These are phyloP conservation scores for Enteromius mattozi DNA, from an alignment of 2,797 vertebrate species.

Conservation along the genomic window DNA sequence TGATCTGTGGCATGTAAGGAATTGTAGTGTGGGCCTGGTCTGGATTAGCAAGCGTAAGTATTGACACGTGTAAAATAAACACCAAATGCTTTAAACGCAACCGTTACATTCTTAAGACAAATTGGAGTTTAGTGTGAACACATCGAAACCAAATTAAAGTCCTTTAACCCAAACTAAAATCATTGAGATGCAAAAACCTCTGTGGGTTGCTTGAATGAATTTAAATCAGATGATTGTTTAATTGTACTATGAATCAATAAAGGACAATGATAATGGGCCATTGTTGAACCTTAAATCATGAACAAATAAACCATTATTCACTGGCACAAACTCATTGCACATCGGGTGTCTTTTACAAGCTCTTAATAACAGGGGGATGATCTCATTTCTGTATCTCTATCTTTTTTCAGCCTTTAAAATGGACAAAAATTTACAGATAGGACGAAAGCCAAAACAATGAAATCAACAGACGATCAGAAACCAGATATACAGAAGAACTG, in stretches of 20 bases:
- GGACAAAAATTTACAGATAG: slow-evolving; percentile 38
- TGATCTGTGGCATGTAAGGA: slow-evolving; percentile 5
- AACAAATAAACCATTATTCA: slow-evolving; percentile 2
- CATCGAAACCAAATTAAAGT: not conserved
- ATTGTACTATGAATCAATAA: slow-evolving; percentile 17
- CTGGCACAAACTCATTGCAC: slow-evolving; percentile 48
- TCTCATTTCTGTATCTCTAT: slow-evolving; percentile 51
- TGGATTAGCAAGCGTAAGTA: not conserved
- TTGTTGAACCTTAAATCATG: slow-evolving; percentile 1
- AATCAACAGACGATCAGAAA: slow-evolving; percentile 56
- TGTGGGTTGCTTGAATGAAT: not conserved
- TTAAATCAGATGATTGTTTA: not conserved
- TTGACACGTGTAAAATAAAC: slow-evolving; percentile 33
- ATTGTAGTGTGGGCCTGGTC: slow-evolving; percentile 22
- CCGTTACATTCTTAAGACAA: slow-evolving; percentile 20
- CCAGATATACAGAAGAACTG: slow-evolving; percentile 61
- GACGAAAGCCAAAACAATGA: slow-evolving; percentile 50
- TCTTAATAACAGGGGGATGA: slow-evolving; percentile 47
- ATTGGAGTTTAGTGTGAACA: slow-evolving; percentile 12
- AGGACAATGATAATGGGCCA: not conserved
- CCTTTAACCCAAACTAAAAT: slow-evolving; percentile 22
- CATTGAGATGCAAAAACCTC: slow-evolving; percentile 15
- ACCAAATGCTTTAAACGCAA: slow-evolving; percentile 36
- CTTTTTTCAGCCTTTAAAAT: slow-evolving; percentile 64
- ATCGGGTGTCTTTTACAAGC: slow-evolving; percentile 51